A percentile compares a stretch with the other conserved stretches of the same genome.
Evolutionary conservation across 53 echinoderm and acorn worm species (phyloP).

Genomic region (Patiria pectinifera): DNA sequence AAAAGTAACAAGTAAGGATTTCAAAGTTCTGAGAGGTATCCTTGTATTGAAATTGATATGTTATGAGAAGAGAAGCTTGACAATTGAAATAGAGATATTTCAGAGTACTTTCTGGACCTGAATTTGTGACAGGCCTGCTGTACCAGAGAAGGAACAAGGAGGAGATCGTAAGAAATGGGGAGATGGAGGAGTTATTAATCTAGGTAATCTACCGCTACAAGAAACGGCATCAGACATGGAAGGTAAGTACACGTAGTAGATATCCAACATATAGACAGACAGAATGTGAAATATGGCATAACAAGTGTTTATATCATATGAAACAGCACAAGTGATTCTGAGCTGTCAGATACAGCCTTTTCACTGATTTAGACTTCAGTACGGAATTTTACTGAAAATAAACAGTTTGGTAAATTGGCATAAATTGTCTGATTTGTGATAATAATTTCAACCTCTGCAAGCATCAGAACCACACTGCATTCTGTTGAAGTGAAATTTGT

Average conservation of each 20-base stretch:
- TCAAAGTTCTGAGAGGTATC: neutral
- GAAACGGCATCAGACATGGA: conserved; percentile 95
- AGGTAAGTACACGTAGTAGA: conserved; percentile 62
- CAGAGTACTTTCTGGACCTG: neutral
- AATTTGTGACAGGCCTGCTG: conserved; percentile 1
- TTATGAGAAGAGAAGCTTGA: neutral
- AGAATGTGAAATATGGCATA: no score
- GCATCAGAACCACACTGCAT: no score
- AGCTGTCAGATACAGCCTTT: no score
- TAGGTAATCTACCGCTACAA: conserved; percentile 86
- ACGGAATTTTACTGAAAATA: no score
- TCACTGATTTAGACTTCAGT: no score
- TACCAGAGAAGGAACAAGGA: conserved; percentile 40
- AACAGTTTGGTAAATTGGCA: no score
- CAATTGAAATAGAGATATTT: neutral
- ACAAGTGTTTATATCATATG: no score
- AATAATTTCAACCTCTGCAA: no score
- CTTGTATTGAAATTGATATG: neutral
- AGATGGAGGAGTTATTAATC: conserved; percentile 62
- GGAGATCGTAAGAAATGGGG: conserved; percentile 90
- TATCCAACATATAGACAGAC: no score
- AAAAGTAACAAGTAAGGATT: no score
- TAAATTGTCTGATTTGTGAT: no score
- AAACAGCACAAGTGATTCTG: no score
- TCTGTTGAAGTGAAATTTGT: neutral